Percentiles rank a stretch among this genome's conserved stretches.
Conservation (phyloP, 2,888 invertebrate species). For the Euclidia mi region DNA sequence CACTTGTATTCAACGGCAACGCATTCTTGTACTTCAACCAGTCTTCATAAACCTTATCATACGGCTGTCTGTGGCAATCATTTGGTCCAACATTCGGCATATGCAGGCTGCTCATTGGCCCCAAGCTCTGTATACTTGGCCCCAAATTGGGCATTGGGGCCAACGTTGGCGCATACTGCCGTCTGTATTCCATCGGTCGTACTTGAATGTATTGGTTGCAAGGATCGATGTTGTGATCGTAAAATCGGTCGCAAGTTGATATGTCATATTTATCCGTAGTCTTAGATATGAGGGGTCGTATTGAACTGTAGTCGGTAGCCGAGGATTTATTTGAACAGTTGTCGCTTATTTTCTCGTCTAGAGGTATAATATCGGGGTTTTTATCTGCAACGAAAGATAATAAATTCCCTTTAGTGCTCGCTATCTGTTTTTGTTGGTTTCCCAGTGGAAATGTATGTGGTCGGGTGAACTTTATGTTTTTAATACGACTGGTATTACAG, state of each 20-base stretch:
- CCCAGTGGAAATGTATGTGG: slow-evolving; percentile 33
- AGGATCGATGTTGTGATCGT: slow-evolving; percentile 79
- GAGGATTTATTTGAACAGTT: slow-evolving; percentile 85
- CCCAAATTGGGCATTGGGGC: slow-evolving; percentile 73
- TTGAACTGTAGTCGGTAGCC: slow-evolving; percentile 83
- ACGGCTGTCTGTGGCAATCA: slow-evolving; percentile 77
- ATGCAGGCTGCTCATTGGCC: slow-evolving; percentile 60
- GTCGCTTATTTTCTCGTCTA: slow-evolving; percentile 86
- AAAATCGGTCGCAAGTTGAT: slow-evolving; percentile 42
- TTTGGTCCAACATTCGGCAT: slow-evolving; percentile 62
- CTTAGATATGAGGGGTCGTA: slow-evolving; percentile 81
- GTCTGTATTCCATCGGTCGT: slow-evolving; percentile 77
- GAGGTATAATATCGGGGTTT: slow-evolving; percentile 87
- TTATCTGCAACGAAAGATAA: slow-evolving; percentile 74
- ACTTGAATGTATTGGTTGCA: slow-evolving; percentile 84
- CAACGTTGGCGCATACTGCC: slow-evolving; percentile 67
- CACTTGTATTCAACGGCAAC: slow-evolving; percentile 82
- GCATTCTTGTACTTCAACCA: slow-evolving; percentile 70
- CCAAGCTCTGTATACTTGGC: slow-evolving; percentile 71
- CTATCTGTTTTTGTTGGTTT: slow-evolving; percentile 30
- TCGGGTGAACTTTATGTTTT: slow-evolving; percentile 27
- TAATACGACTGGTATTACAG: slow-evolving; percentile 1
- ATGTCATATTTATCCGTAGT: slow-evolving; percentile 81
- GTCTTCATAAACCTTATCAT: slow-evolving; percentile 84
- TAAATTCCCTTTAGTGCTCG: slow-evolving; percentile 25